Evolutionary conservation across 2,113 vertebrate genomes (phyloP).

Genomic region (Diphyllodes magnificus): DNA sequence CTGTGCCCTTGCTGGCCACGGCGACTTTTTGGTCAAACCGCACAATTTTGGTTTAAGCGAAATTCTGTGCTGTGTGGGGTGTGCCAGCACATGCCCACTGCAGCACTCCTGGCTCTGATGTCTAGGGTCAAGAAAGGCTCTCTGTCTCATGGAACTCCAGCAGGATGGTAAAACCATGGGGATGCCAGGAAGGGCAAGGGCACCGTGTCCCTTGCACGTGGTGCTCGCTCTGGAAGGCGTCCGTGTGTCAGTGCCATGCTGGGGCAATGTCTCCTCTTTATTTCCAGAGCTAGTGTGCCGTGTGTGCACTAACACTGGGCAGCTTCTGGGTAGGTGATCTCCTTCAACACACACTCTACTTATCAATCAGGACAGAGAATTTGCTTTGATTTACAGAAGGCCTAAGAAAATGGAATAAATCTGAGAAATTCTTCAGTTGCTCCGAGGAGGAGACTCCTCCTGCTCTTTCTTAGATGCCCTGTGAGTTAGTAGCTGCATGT

Average conservation of each 20-base stretch:
- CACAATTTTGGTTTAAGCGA: neutral
- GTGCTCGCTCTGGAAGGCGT: fast-evolving
- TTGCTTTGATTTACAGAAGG: neutral
- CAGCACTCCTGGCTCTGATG: neutral
- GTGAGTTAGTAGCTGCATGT: neutral
- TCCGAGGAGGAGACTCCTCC: neutral
- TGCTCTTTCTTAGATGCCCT: neutral
- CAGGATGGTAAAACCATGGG: neutral
- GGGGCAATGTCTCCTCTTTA: neutral
- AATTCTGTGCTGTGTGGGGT: neutral
- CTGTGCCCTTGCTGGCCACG: neutral
- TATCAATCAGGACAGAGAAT: neutral
- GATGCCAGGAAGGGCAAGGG: neutral
- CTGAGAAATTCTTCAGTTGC: constrained; percentile 1
- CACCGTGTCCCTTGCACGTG: fast-evolving
- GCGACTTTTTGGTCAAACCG: neutral
- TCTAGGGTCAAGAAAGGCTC: neutral
- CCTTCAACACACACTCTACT: neutral
- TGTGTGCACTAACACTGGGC: neutral
- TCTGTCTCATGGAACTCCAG: neutral
- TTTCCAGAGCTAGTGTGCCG: neutral
- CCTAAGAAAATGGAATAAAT: neutral
- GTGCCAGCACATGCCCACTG: neutral
- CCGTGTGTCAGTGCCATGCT: neutral
- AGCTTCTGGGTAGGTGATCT: neutral